A percentile compares a stretch with the other conserved stretches of the same genome.
These are phyloP conservation scores for Myxocyprinus asiaticus DNA, from an alignment of 2,113 vertebrate genomes.

Conservation along the genomic window DNA sequence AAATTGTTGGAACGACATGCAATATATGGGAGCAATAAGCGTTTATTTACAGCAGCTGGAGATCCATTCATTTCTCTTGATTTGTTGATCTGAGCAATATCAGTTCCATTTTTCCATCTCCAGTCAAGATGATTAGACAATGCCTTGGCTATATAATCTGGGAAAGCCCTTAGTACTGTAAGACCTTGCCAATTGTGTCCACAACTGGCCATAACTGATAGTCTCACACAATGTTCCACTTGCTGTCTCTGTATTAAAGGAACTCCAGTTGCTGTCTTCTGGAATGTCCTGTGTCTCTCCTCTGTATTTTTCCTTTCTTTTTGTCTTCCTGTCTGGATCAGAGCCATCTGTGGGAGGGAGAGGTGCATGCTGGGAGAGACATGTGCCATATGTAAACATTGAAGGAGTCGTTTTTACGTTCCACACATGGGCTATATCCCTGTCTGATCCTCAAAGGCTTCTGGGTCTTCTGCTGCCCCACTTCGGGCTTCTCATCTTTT, in stretches of 20 bases:
- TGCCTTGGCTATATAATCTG: not conserved
- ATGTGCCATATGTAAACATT: slow-evolving; percentile 52
- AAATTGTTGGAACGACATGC: not conserved
- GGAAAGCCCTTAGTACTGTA: not conserved
- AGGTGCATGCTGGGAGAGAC: slow-evolving; percentile 50
- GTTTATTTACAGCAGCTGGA: slow-evolving; percentile 20
- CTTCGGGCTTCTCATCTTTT: slow-evolving; percentile 77
- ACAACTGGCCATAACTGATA: not conserved
- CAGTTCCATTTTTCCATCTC: not conserved
- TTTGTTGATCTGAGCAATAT: not conserved
- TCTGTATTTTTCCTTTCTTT: slow-evolving; percentile 26
- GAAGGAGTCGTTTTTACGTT: slow-evolving; percentile 63
- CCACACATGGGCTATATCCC: slow-evolving; percentile 68
- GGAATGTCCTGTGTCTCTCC: slow-evolving; percentile 9
- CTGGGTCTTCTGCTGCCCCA: slow-evolving; percentile 59
- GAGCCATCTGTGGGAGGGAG: not conserved
- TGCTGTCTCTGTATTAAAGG: not conserved
- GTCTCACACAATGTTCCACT: not conserved
- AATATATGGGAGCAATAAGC: not conserved
- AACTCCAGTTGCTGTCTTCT: slow-evolving; percentile 14
- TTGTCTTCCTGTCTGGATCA: slow-evolving; percentile 37
- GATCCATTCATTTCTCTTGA: not conserved
- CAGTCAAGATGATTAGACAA: not conserved
- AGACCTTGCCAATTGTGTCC: too few relatives aligned
- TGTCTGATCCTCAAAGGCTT: slow-evolving; percentile 66